A percentile compares a stretch with the other conserved stretches of the same genome.
Conservation (phyloP, 2,888 invertebrate genomes). For the Athalia cordata region DNA sequence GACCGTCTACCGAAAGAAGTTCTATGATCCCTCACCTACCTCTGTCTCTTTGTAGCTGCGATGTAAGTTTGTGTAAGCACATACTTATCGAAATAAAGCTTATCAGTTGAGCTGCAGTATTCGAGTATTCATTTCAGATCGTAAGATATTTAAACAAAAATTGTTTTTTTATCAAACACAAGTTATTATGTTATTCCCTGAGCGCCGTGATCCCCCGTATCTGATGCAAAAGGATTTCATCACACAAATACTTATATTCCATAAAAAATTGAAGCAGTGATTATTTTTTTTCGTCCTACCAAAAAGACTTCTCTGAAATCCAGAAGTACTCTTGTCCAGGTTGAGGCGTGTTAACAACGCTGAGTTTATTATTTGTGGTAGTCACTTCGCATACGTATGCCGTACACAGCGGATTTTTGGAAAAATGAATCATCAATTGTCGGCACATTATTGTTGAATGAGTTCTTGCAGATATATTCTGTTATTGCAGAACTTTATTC, state of each 20-base stretch:
- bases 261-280: slow-evolving; percentile 20
- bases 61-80: slow-evolving; percentile 32
- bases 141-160: not conserved
- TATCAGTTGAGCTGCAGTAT: slow-evolving; percentile 26
- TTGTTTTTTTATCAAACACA: slow-evolving; percentile 11
- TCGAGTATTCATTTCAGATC: slow-evolving; percentile 28
- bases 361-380: slow-evolving; percentile 19
- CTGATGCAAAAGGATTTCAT: slow-evolving; percentile 4
- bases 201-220: slow-evolving; percentile 22
- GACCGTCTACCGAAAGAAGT: slow-evolving; percentile 16
- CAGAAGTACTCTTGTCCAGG: not conserved
- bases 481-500: no score
- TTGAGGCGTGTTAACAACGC: slow-evolving; percentile 4
- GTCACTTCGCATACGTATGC: slow-evolving; percentile 26
- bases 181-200: slow-evolving; percentile 17
- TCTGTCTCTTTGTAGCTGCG: slow-evolving; percentile 18
- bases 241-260: slow-evolving; percentile 2
- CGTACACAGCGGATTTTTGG: not conserved
- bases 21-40: slow-evolving; percentile 13
- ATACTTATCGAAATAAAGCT: slow-evolving; percentile 33
- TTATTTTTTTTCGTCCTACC: not conserved
- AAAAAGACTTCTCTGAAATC: not conserved
- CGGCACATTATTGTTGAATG: not conserved
- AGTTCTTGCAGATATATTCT: no score
- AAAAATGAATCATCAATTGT: not conserved